Percentiles rank a stretch among this genome's conserved stretches.
phyloP scores from a whole-genome alignment of 2,797 vertebrate genomes.

The Ambastaia sidthimunki region DNA sequence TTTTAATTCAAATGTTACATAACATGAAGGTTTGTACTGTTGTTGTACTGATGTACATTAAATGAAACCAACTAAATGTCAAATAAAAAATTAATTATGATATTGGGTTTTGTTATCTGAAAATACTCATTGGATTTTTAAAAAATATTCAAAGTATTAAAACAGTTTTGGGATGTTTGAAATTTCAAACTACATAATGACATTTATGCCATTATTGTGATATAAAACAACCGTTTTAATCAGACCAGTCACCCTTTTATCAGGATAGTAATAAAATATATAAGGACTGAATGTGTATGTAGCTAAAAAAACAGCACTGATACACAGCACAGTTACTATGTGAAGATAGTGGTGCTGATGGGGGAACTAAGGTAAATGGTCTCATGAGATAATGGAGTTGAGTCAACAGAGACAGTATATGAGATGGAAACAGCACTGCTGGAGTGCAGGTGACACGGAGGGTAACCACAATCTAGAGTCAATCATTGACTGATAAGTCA shows the following conservation, averaged over 20 bases:
- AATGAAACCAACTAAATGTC: background rate
- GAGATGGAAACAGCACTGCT: conserved; percentile 22
- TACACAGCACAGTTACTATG: conserved; percentile 10
- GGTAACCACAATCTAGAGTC: conserved; percentile 56
- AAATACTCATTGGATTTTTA: no score
- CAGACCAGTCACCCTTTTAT: no score
- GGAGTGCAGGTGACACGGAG: conserved; percentile 45
- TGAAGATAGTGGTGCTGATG: background rate
- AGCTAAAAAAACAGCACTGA: background rate
- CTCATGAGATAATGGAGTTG: conserved; percentile 21
- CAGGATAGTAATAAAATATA: background rate
- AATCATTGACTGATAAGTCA: conserved; percentile 61
- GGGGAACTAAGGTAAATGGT: conserved; percentile 20
- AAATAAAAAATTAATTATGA: background rate
- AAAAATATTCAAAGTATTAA: no score
- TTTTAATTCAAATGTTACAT: background rate
- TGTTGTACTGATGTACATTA: background rate
- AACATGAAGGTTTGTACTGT: background rate
- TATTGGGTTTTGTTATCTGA: no score
- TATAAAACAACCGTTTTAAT: no score
- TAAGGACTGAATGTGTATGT: background rate
- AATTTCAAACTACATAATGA: background rate
- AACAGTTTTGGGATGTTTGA: background rate
- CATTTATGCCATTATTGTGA: background rate
- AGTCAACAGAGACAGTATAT: conserved; percentile 6